These are phyloP conservation scores for Aethes cnicana DNA, from an alignment of 2,888 invertebrate genomes.

Conservation along the genomic window DNA sequence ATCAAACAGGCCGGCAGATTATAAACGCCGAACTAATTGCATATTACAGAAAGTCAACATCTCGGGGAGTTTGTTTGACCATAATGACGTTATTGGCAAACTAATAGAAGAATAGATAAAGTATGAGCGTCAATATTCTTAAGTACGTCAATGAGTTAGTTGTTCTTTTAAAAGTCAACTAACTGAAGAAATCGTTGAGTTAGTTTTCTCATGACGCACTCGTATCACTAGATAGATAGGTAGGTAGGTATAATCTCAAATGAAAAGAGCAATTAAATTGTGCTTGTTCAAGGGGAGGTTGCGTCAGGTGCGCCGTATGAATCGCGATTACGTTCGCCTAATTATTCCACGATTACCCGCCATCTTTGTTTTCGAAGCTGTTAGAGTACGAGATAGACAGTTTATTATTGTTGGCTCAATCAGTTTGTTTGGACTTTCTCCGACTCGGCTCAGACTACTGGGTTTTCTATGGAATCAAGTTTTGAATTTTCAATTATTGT, in stretches of 20 bases:
- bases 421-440: conserved; percentile 63
- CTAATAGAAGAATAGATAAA: conserved; percentile 21
- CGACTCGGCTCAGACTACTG: conserved; percentile 48
- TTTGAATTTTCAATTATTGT: conserved; percentile 48
- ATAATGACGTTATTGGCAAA: conserved; percentile 32
- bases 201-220: conserved; percentile 15
- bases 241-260: not conserved
- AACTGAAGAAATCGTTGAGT: conserved; percentile 24
- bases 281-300: conserved; percentile 3
- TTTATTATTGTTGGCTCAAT: conserved; percentile 42
- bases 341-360: conserved; percentile 40
- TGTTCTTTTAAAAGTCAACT: conserved; percentile 25
- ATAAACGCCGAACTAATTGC: conserved; percentile 31
- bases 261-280: conserved; percentile 22
- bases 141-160: conserved; percentile 18
- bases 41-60: conserved; percentile 30
- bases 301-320: conserved; percentile 13
- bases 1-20: conserved; percentile 28
- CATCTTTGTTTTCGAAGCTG: conserved; percentile 43
- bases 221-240: conserved; percentile 10
- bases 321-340: conserved; percentile 39
- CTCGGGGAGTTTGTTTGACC: conserved; percentile 21
- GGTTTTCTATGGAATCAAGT: conserved; percentile 49
- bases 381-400: conserved; percentile 36
- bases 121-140: conserved; percentile 22